Evolutionary conservation across 2,888 invertebrate genomes (phyloP), one percentile per base, ranked within the genome.

Genomic region (Deladenus siricidicola): DNA sequence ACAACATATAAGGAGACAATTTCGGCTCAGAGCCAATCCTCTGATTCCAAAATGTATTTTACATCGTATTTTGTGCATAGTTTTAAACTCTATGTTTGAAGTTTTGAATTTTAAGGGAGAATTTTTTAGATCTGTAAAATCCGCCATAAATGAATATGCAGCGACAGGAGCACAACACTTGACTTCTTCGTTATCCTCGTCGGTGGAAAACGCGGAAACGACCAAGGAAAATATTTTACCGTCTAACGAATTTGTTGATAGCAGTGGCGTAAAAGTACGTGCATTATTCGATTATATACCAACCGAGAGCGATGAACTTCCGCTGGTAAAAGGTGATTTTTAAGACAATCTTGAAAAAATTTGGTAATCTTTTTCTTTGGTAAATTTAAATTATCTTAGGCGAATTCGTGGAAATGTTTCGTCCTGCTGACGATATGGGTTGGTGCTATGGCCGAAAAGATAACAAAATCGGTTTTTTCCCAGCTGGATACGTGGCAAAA

Each of bases 281-380:
- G 72, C 67, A 4, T 57, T 76, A n/a, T 76, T 78, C 62, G 75
- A 76, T 58, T 76, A 77, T 54, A 59, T 53, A 3, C 74, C 76
- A 1, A 65, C 70, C n/a, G 76, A 76, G 51, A 64, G 65, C 10
- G 76, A 76, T 58, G 76, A 76, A 61, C 72, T 76, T 47, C 60
- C 60, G 17, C 56, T 76, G 44, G 67, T 64, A 45, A 76, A 74
- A 63, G 74, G 73, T 71, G 26, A 8, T 6, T 23, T 47, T 47
- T 47, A n/a, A 21, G 26, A 6, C n/a, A 47, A 47, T n/a, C 14
- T 34, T 34, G 39, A 6, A 19, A 19, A 8, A 47, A 47, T 47
- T n/a, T 47, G 23, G 8, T n/a, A 47, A 47, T 47, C 8, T 47
- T 47, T 8, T 47, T n/a, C 6, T 6, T 10, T 23, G 6, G n/a